Evolutionary conservation across 2,113 vertebrate genomes (phyloP), one percentile per base, ranked within the genome.

Genomic region (Cebus imitator): DNA sequence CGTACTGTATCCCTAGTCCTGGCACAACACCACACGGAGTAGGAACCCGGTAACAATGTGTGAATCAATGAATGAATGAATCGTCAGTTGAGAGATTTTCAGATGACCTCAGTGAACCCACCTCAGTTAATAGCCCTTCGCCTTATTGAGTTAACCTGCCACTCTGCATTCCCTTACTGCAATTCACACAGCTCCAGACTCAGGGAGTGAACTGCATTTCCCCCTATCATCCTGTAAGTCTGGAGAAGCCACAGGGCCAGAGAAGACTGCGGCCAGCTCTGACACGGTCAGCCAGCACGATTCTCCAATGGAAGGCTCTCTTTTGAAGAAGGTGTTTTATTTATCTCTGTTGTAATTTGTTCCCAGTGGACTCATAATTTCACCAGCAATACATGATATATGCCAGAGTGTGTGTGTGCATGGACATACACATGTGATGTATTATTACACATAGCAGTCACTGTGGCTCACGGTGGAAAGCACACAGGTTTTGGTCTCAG

Each of bases 281-380:
- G 58, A 4, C 16, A 13, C 0, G 10, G 6, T 3, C 21, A 0
- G 4, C 0, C 5, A 17, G 2, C 0, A 25, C 14, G 45, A 5
- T 0, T 1, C 25, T 8, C 13, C 6, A 3, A 17, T 0, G 32
- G 8, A 13, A 14, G 64, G 52, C 58, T 18, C 30, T 0, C 4
- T 27, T 8, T 72, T 37, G 7, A 2, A 10, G 86, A 6, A 0
- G 10, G 12, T 6, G 10, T 5, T 30, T n/a, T 23, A 55, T 18
- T 6, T 35, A n/a, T 32, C 25, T 37, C 2, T 14, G 13, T 27
- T 35, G 58, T 70, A 20, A 37, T 21, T 81, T 57, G 72, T 52
- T 18, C 73, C 58, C 23, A 8, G 61, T 2, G 40, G 80, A n/a
- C 55, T 45, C 52, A 27, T 20, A 27, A 83, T 91, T 80, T 61